These are phyloP conservation scores for Peromyscus aztecus DNA, from an alignment of 2,797 vertebrate genomes.

Conservation along the genomic window DNA sequence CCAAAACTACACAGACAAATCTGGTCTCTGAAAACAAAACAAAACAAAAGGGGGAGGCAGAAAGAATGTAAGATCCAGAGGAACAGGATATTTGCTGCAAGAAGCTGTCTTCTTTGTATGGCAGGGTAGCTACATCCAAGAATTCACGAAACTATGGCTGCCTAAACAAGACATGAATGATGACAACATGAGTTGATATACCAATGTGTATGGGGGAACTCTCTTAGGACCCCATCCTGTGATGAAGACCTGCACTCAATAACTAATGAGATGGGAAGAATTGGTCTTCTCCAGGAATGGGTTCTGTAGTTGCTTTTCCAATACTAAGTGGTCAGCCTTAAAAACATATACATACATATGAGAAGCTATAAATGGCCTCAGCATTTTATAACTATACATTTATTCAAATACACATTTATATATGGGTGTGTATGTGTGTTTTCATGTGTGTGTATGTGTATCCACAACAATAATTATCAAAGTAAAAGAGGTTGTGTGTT, in stretches of 20 bases:
- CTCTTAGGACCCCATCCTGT: not conserved
- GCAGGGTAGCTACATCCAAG: too few relatives aligned
- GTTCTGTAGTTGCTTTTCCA: not conserved
- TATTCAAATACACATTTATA: too few relatives aligned
- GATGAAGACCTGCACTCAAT: not conserved
- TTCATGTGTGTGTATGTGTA: not conserved
- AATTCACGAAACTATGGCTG: not conserved
- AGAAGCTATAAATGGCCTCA: not conserved
- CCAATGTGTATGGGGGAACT: not conserved
- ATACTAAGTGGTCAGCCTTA: not conserved
- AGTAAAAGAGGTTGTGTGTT: not conserved
- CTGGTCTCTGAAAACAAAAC: too few relatives aligned
- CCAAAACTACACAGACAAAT: too few relatives aligned
- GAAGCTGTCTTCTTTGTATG: not conserved
- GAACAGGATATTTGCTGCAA: not conserved
- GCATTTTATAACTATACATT: not conserved
- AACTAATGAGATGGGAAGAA: not conserved
- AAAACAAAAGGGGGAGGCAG: too few relatives aligned
- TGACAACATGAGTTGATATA: not conserved
- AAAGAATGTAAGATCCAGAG: not conserved
- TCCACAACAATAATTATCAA: not conserved
- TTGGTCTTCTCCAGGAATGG: not conserved
- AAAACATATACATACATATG: not conserved
- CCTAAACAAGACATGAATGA: not conserved
- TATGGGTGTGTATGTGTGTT: too few relatives aligned